Evolutionary conservation across 2,888 invertebrate genomes (phyloP), one percentile per base, ranked within the genome.

Genomic region (Drosophila leonis): DNA sequence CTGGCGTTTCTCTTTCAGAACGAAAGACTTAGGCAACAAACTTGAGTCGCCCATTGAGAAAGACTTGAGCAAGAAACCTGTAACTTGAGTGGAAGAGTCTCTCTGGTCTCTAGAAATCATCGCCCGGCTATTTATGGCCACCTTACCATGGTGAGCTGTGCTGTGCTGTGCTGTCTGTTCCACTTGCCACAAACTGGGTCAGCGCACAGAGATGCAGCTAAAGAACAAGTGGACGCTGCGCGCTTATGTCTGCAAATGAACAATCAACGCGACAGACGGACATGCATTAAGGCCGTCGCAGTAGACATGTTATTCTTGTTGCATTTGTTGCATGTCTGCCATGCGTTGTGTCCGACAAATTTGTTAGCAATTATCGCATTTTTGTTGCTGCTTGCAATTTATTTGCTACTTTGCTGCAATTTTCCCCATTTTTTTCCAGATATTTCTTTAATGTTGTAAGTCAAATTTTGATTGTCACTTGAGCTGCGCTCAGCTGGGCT

Each of bases 181-280:
- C 91, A 91, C 91, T 91, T 91, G 91, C 90, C 77, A 72, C 63
- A 80, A 91, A 91, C 91, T 91, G 90, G 91, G 91, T 91, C 91
- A 91, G 64, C 65, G 82, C 75, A 68, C 59, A 41, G 52, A 65
- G 71, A 52, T 65, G 65, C 80, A 69, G 62, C 64, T 46, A 60
- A 66, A 79, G 76, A 78, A 75, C 77, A 77, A 75, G 78, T 75
- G 68, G 65, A 63, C 66, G 29, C 29, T 48, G 48, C 12, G 76
- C 76, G 66, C 60, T 65, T 71, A 60, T 66, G 59, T 68, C 51
- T 78, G 71, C 66, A 73, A 69, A 63, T 57, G 60, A 69, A 76
- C 61, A 41, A 59, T 24, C 27, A 24, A 15, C 48, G 20, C 12
- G 15, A 35, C 24, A 49, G 59, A 61, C 61, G 48, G 37, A 57